These are phyloP conservation scores for Parambassis ranga DNA, from an alignment of 2,797 vertebrate genomes.

Conservation along the genomic window DNA sequence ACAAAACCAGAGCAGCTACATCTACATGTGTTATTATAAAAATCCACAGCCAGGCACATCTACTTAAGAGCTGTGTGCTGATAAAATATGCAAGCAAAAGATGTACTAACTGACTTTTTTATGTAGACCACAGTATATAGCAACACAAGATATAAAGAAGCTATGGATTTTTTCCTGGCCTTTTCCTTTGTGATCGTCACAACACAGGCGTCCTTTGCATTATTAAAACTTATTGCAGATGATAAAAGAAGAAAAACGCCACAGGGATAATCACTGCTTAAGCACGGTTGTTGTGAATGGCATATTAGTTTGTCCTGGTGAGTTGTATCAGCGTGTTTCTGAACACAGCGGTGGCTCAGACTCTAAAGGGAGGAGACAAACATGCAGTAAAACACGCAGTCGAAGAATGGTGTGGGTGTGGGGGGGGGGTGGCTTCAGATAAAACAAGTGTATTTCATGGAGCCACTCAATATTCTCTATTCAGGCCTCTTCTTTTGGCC, in stretches of 20 bases:
- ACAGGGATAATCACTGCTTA: conserved; percentile 34
- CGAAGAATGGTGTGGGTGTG: too few relatives aligned
- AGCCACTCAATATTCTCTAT: conserved; percentile 23
- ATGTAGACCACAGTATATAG: conserved; percentile 6
- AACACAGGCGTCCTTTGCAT: conserved; percentile 7
- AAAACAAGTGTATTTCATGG: too few relatives aligned
- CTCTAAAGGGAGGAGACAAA: conserved; percentile 4
- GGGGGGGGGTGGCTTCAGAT: too few relatives aligned
- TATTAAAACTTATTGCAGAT: conserved; percentile 35
- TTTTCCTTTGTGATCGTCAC: conserved; percentile 2
- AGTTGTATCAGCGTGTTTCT: conserved; percentile 3
- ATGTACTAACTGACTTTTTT: conserved; percentile 43
- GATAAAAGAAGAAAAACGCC: conserved; percentile 37
- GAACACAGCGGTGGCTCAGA: conserved; percentile 11
- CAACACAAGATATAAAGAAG: conserved; percentile 4
- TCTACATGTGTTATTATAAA: conserved; percentile 36
- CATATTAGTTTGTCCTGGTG: not conserved
- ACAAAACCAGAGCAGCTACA: conserved; percentile 25
- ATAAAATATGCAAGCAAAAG: conserved; percentile 45
- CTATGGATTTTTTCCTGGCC: conserved; percentile 14
- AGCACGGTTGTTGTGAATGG: conserved; percentile 2
- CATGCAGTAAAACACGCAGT: conserved; percentile 17
- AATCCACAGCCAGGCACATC: conserved; percentile 24
- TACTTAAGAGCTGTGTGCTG: conserved; percentile 17
- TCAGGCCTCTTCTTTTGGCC: conserved; percentile 20